Conservation (phyloP, 2,113 vertebrate species). For the Clinocottus analis region DNA sequence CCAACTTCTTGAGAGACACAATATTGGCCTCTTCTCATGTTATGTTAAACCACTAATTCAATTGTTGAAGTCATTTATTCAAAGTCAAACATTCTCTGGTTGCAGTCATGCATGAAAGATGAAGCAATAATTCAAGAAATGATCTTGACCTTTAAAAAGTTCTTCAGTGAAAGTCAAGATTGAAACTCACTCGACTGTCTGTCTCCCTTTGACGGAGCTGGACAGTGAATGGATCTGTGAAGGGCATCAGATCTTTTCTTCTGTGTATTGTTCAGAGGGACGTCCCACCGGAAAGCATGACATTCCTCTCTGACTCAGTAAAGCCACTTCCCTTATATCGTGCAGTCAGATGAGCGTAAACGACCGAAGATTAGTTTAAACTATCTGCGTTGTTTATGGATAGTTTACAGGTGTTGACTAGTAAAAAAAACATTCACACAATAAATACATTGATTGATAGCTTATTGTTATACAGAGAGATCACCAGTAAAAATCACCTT, state of each 20-base stretch:
- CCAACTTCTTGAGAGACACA: neutral
- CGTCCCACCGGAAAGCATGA: conserved; percentile 60
- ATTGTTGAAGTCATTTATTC: neutral
- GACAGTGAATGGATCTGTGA: conserved; percentile 55
- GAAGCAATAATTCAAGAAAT: neutral
- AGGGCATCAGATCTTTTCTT: conserved; percentile 41
- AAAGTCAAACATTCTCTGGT: neutral
- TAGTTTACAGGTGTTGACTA: neutral
- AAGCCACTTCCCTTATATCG: conserved; percentile 29
- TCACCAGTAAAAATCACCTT: conserved; percentile 62
- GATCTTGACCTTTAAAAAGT: neutral
- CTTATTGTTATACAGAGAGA: neutral
- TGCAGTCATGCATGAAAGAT: neutral
- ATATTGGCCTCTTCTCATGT: neutral
- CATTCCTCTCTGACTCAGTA: conserved; percentile 67
- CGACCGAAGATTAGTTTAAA: conserved; percentile 10
- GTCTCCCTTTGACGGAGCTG: neutral
- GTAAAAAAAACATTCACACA: neutral
- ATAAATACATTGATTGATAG: neutral
- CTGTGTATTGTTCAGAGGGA: conserved; percentile 55
- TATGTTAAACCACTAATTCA: neutral
- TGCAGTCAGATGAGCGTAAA: conserved; percentile 7
- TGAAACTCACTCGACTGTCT: neutral
- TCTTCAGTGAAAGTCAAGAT: conserved; percentile 16
- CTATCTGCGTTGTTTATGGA: neutral